A percentile compares a stretch with the other conserved stretches of the same genome.
Conservation (phyloP, 2,113 vertebrate species). For the Varanus salvator region DNA sequence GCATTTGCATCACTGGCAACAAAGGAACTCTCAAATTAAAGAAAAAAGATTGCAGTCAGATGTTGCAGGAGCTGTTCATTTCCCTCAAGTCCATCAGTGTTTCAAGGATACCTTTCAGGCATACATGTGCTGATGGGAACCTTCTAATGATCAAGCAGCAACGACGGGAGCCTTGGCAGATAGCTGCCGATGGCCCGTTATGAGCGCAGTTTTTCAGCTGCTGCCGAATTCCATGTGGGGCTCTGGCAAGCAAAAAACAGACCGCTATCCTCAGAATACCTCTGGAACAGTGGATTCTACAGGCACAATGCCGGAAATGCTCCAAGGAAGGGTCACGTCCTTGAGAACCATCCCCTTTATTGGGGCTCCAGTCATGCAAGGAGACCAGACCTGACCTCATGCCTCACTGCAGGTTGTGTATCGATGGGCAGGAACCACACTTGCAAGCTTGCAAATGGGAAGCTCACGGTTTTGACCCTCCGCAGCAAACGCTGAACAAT, state of each 20-base stretch:
- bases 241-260: no score
- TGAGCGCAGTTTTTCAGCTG: conserved; percentile 28
- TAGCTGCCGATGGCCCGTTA: conserved; percentile 22
- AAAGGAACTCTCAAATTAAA: conserved; percentile 51
- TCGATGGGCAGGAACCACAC: neutral
- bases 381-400: neutral
- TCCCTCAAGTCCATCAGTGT: neutral
- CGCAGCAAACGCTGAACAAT: neutral
- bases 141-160: neutral
- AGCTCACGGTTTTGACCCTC: neutral
- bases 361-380: neutral
- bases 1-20: conserved; percentile 35
- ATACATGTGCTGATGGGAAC: neutral
- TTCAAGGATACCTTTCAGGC: neutral
- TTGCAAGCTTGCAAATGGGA: neutral
- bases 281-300: neutral
- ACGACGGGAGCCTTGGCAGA: neutral
- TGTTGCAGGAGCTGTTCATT: conserved; percentile 19
- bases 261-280: neutral
- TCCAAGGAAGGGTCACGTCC: neutral
- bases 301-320: neutral
- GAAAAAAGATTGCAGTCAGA: conserved; percentile 46
- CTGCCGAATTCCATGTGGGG: conserved; percentile 3
- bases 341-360: neutral
- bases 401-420: neutral